Conservation (phyloP, 2,797 vertebrate species). For the Thaleichthys pacificus region DNA sequence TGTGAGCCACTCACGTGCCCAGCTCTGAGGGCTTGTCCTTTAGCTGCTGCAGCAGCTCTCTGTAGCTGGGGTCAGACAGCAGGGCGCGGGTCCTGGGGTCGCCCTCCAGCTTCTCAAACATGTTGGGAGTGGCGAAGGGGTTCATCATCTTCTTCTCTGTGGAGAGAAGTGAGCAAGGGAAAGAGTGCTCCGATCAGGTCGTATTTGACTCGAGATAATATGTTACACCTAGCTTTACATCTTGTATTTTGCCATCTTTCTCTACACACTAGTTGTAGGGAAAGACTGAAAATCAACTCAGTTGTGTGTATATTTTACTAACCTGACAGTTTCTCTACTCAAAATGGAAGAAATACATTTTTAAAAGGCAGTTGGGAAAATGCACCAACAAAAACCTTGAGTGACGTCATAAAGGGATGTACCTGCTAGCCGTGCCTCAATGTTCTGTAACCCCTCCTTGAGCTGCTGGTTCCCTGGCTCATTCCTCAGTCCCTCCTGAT, state of each 20-base stretch:
- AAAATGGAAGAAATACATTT: neutral
- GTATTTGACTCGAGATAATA: neutral
- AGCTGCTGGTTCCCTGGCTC: constrained; percentile 81
- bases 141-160: constrained; percentile 92
- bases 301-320: no score
- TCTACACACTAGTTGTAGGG: no score
- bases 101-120: constrained; percentile 86
- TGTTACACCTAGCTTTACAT: no score
- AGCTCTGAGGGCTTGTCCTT: constrained; percentile 84
- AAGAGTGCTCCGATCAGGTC: neutral
- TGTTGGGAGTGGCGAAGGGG: constrained; percentile 88
- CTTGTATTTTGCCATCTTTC: no score
- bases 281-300: no score
- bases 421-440: constrained; percentile 79
- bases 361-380: neutral
- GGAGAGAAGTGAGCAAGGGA: constrained; percentile 6
- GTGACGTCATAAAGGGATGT: neutral
- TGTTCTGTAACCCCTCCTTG: constrained; percentile 80
- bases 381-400: no score
- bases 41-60: constrained; percentile 87
- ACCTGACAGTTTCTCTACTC: no score
- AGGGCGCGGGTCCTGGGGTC: constrained; percentile 84
- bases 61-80: constrained; percentile 85
- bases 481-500: constrained; percentile 87
- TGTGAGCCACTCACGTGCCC: constrained; percentile 79